phyloP scores from a whole-genome alignment of 1,140 invertebrate species.

The Papilio polytes region DNA sequence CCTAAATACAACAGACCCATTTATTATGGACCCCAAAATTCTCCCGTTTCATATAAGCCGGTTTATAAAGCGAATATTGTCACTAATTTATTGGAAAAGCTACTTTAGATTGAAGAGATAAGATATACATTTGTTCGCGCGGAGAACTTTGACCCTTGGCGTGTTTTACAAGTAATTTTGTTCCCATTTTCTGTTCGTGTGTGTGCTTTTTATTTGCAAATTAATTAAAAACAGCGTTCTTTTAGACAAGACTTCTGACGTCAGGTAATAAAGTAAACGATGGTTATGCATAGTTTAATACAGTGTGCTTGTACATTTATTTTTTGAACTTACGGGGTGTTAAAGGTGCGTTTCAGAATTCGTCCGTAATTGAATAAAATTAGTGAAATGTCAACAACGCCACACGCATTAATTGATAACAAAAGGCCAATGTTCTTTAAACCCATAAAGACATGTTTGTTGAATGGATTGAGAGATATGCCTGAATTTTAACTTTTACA shows the following conservation, averaged over 20 bases:
- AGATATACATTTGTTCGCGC: not conserved
- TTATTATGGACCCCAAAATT: slow-evolving; percentile 35
- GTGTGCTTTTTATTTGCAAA: not conserved
- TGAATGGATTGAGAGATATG: not conserved
- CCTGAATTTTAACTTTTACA: not conserved
- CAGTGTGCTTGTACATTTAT: too few species aligned
- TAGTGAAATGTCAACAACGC: not conserved
- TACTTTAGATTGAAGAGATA: slow-evolving; percentile 7
- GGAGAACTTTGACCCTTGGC: not conserved
- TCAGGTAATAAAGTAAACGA: too few species aligned
- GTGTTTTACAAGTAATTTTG: slow-evolving; percentile 2
- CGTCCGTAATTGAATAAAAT: not conserved
- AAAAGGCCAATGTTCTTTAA: not conserved
- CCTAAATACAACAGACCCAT: slow-evolving; percentile 23
- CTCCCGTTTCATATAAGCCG: slow-evolving; percentile 1
- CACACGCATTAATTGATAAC: not conserved
- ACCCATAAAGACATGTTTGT: not conserved
- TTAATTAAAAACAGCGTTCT: not conserved
- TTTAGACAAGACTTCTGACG: not conserved
- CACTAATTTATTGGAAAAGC: not conserved
- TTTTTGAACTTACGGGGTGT: not conserved
- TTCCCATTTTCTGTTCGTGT: not conserved
- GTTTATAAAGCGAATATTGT: not conserved
- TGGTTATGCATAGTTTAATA: too few species aligned
- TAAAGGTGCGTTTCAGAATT: too few species aligned